Conservation (phyloP, 2,888 invertebrate genomes). For the Coelopa pilipes region DNA sequence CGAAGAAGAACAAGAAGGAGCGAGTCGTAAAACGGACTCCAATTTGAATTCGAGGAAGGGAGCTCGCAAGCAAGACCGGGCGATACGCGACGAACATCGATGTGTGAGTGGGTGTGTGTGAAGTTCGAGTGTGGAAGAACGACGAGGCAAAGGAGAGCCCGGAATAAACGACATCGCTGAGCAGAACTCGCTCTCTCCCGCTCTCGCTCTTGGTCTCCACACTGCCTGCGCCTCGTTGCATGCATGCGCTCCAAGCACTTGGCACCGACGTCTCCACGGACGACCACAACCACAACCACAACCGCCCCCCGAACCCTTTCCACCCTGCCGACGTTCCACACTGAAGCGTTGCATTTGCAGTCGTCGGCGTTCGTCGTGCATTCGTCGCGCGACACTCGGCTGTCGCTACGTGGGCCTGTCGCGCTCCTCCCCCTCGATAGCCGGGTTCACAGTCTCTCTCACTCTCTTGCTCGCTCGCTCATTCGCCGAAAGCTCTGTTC, state of each 20-base stretch:
- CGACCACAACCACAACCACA: neutral
- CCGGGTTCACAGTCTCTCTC: too few relatives aligned
- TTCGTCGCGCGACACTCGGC: neutral
- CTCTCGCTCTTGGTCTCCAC: too few relatives aligned
- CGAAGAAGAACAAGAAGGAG: neutral
- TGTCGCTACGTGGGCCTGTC: neutral
- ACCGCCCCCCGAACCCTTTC: neutral
- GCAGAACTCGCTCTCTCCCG: neutral
- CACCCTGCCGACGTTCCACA: too few relatives aligned
- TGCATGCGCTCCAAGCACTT: slow-evolving; percentile 7
- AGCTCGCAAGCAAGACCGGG: neutral
- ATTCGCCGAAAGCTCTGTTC: neutral
- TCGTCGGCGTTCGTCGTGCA: neutral
- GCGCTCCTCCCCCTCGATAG: neutral
- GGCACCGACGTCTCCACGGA: neutral
- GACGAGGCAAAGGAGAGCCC: neutral
- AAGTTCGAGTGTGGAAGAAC: slow-evolving; percentile 15
- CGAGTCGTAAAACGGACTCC: neutral
- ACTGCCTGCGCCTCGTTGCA: neutral
- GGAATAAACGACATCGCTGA: neutral
- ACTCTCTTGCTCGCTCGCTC: too few relatives aligned
- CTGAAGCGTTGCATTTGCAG: neutral
- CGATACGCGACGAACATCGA: neutral
- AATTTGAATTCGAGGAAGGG: neutral
- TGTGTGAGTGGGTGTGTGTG: neutral